phyloP scores from a whole-genome alignment of 2,888 invertebrate species.

The Leptinotarsa peninsularis region DNA sequence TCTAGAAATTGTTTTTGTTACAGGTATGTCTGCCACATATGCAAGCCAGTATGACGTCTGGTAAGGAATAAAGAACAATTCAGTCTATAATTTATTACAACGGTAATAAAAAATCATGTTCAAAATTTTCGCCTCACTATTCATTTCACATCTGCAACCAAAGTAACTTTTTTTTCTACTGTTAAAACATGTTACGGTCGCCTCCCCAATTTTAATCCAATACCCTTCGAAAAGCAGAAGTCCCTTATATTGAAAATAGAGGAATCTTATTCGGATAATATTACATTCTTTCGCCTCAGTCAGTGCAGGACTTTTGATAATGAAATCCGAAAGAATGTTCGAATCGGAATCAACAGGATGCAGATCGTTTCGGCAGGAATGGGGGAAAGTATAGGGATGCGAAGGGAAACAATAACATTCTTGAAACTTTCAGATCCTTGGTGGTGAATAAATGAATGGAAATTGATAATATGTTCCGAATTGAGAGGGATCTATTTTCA shows the following conservation, averaged over 20 bases:
- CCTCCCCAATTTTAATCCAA: neutral
- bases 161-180: neutral
- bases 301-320: neutral
- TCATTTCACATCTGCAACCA: too few species aligned
- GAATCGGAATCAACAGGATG: conserved; percentile 4
- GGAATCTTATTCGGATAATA: conserved; percentile 13
- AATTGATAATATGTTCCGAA: neutral
- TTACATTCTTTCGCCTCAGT: conserved; percentile 15
- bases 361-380: conserved; percentile 1
- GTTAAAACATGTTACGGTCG: neutral
- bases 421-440: neutral
- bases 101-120: too few species aligned
- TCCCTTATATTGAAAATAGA: neutral
- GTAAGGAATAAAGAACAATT: neutral
- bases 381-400: conserved; percentile 1
- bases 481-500: neutral
- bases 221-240: neutral
- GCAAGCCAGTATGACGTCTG: neutral
- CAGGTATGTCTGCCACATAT: neutral
- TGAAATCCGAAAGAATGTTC: neutral
- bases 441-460: conserved; percentile 11
- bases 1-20: neutral
- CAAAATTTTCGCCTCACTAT: too few species aligned
- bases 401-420: conserved; percentile 11
- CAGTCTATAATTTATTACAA: too few species aligned